Percentiles rank a stretch among this genome's conserved stretches.
Conservation (phyloP, 2,888 invertebrate genomes). For the Acanthopleura granulata region DNA sequence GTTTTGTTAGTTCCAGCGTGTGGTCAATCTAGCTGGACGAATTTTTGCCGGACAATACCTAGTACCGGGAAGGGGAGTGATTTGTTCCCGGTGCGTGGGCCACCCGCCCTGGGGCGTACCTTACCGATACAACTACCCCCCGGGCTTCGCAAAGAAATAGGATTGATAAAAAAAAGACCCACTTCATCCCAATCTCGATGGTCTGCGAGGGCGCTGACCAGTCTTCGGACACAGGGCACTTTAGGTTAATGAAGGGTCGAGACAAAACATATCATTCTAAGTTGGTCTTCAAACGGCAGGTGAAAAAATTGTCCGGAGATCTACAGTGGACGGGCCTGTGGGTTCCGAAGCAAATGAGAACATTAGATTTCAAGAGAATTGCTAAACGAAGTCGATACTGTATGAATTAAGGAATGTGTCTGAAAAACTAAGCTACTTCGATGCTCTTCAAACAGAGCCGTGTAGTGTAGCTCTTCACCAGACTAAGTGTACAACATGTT, state of each 20-base stretch:
- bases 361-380: too few relatives aligned
- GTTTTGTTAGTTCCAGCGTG: constrained; percentile 6
- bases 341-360: too few relatives aligned
- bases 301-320: not conserved
- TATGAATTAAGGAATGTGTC: too few relatives aligned
- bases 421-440: too few relatives aligned
- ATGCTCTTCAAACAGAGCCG: too few relatives aligned
- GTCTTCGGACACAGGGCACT: constrained; percentile 6
- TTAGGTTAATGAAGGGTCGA: constrained; percentile 7
- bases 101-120: not conserved
- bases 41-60: not conserved
- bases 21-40: not conserved
- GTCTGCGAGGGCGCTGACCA: not conserved
- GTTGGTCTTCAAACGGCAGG: not conserved
- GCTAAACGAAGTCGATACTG: too few relatives aligned
- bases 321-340: too few relatives aligned
- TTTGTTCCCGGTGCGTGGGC: not conserved
- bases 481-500: too few relatives aligned
- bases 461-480: too few relatives aligned
- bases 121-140: not conserved
- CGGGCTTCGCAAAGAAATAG: not conserved
- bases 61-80: not conserved
- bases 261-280: constrained; percentile 10
- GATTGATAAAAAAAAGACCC: not conserved
- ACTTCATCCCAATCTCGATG: not conserved